phyloP scores from a whole-genome alignment of 2,113 vertebrate species.

The Peromyscus leucopus region DNA sequence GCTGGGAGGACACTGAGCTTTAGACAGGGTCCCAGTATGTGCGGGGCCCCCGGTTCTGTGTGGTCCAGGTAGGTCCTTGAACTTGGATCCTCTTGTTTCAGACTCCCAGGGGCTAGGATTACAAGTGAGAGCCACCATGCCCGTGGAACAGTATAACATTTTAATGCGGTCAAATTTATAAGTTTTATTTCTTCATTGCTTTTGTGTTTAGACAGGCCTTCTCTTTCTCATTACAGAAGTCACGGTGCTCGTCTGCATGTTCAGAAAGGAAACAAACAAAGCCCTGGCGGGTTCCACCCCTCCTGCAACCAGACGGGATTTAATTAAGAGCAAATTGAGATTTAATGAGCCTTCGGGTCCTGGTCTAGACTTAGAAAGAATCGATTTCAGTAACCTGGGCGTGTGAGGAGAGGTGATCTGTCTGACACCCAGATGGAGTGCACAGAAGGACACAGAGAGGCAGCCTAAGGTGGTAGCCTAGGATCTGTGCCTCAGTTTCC shows the following conservation, averaged over 20 bases:
- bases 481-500: neutral
- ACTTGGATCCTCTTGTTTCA: neutral
- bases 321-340: slow-evolving; percentile 64
- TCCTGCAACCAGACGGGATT: slow-evolving; percentile 4
- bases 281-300: no score
- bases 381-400: neutral
- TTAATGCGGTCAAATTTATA: neutral
- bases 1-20: neutral
- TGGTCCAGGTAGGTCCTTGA: neutral
- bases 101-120: neutral
- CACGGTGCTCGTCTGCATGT: neutral
- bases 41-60: neutral
- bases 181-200: neutral
- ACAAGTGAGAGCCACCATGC: neutral
- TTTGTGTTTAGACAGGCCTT: neutral
- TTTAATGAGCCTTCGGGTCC: neutral
- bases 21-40: neutral
- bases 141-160: neutral
- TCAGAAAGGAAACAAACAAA: slow-evolving; percentile 41
- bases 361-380: slow-evolving; percentile 13
- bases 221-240: neutral
- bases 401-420: neutral
- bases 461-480: neutral
- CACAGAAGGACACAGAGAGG: neutral
- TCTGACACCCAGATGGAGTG: neutral